Conservation (phyloP, 2,113 vertebrate genomes). For the Petroica traversi region DNA sequence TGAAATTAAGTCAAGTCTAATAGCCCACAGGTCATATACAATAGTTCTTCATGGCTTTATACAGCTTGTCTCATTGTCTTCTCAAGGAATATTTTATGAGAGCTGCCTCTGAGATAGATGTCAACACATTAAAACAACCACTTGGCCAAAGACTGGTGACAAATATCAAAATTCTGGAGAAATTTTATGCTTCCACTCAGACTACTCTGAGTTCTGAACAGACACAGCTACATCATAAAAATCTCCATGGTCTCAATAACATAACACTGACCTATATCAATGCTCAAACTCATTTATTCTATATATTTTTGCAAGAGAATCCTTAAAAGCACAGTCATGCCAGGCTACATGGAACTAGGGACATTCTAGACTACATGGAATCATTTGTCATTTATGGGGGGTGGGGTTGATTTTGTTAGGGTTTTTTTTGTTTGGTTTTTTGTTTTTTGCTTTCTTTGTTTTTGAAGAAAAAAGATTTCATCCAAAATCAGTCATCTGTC, state of each 20-base stretch:
- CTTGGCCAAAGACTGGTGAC: not conserved
- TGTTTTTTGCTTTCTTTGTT: not conserved
- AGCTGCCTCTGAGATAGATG: not conserved
- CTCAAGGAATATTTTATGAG: not conserved
- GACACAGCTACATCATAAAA: not conserved
- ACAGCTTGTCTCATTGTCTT: not conserved
- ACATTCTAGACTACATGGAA: not conserved
- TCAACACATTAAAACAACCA: not conserved
- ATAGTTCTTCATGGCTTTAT: not conserved
- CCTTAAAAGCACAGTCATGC: not conserved
- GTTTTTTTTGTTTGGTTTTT: too few relatives aligned
- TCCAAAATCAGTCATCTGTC: not conserved
- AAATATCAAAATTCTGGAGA: not conserved
- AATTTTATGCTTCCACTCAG: not conserved
- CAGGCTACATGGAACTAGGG: fast-evolving
- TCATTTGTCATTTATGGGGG: not conserved
- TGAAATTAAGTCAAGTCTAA: not conserved
- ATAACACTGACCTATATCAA: not conserved
- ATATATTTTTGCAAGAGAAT: not conserved
- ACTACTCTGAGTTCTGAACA: not conserved
- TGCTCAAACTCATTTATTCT: not conserved
- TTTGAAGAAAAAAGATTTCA: not conserved
- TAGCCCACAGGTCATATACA: not conserved
- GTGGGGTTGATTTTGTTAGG: not conserved
- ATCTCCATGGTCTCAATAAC: not conserved